phyloP scores from a whole-genome alignment of 1,140 invertebrate genomes.

The Olivierus martensii region DNA sequence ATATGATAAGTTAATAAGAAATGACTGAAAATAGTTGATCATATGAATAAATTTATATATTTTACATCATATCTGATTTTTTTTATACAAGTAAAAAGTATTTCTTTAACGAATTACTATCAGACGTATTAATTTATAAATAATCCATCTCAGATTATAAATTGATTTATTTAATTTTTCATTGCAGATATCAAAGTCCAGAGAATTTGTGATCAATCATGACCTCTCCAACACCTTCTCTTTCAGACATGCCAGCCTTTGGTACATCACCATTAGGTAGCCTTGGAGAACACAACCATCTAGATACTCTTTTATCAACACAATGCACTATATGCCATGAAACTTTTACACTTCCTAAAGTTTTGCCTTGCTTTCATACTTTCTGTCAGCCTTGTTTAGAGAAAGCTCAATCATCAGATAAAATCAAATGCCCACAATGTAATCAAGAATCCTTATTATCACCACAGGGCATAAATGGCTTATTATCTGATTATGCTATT shows the following conservation, averaged over 20 bases:
- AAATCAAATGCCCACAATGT: slow-evolving; percentile 65
- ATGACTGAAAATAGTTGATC: too few species aligned
- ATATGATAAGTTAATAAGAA: too few species aligned
- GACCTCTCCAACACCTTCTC: slow-evolving; percentile 71
- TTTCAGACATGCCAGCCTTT: slow-evolving; percentile 31
- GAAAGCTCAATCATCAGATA: slow-evolving; percentile 42
- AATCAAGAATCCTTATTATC: slow-evolving; percentile 49
- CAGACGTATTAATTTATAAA: too few species aligned
- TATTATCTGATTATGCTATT: slow-evolving; percentile 51
- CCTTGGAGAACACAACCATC: not conserved
- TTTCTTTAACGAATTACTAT: too few species aligned
- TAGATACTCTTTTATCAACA: slow-evolving; percentile 28
- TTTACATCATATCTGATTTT: too few species aligned
- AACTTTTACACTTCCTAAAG: slow-evolving; percentile 50
- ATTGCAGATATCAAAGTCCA: too few species aligned
- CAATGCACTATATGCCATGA: slow-evolving; percentile 71
- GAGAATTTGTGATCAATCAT: slow-evolving; percentile 41
- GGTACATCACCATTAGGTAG: not conserved
- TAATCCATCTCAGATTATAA: too few species aligned
- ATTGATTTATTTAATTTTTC: too few species aligned
- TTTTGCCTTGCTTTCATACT: slow-evolving; percentile 63
- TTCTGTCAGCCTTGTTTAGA: slow-evolving; percentile 67
- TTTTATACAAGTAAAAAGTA: too few species aligned
- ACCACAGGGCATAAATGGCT: slow-evolving; percentile 37
- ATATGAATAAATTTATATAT: too few species aligned